A percentile compares a stretch with the other conserved stretches of the same genome.
phyloP scores from a whole-genome alignment of 2,888 invertebrate genomes.

The Cyaniris semiargus region DNA sequence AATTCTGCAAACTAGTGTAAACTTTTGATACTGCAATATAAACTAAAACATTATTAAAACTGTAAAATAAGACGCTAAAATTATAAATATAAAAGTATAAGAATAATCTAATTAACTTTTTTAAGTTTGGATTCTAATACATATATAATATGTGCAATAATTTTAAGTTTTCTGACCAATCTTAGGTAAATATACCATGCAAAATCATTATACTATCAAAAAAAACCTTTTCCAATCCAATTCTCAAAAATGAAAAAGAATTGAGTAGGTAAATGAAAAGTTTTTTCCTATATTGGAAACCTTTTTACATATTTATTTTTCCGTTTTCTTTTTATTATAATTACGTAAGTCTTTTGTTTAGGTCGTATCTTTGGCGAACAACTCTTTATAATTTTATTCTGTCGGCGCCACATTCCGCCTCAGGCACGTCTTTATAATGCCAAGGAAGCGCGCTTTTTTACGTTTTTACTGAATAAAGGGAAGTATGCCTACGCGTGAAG shows the following conservation, averaged over 20 bases:
- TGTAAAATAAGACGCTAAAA: background rate
- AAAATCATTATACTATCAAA: background rate
- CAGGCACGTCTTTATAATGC: background rate
- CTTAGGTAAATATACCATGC: background rate
- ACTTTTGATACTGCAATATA: background rate
- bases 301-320: background rate
- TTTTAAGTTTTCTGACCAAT: too few relatives aligned
- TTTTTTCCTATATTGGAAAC: background rate
- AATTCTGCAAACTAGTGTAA: background rate
- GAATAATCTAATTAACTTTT: too few relatives aligned
- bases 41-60: background rate
- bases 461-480: background rate
- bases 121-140: too few relatives aligned
- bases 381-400: slow-evolving; percentile 13
- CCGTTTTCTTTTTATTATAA: background rate
- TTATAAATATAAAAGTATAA: background rate
- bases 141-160: too few relatives aligned
- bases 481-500: background rate
- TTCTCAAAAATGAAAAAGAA: background rate
- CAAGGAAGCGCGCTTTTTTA: background rate
- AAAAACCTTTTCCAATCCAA: background rate
- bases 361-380: slow-evolving; percentile 2
- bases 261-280: background rate
- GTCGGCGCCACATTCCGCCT: background rate
- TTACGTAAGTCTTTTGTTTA: background rate